phyloP scores from a whole-genome alignment of 2,888 invertebrate species.

The Netelia virgata region DNA sequence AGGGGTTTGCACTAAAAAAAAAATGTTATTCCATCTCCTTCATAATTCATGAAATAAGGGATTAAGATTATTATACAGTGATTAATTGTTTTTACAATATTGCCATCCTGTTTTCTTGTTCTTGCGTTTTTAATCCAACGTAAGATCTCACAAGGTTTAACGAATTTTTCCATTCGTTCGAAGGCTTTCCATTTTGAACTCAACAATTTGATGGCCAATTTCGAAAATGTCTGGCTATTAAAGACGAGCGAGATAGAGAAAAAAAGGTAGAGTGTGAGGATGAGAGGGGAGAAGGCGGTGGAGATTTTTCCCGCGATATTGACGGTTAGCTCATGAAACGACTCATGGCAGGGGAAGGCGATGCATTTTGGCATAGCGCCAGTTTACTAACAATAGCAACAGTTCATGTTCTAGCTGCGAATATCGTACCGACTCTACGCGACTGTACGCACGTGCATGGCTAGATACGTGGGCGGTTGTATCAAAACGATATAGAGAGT shows the following conservation, averaged over 20 bases:
- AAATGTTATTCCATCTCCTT: too few relatives aligned
- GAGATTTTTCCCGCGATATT: slow-evolving; percentile 16
- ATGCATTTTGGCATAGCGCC: slow-evolving; percentile 50
- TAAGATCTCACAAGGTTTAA: too few relatives aligned
- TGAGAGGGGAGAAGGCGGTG: not conserved
- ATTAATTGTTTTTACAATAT: too few relatives aligned
- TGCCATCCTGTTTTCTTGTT: too few relatives aligned
- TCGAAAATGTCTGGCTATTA: not conserved
- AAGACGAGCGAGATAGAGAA: not conserved
- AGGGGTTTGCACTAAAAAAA: too few relatives aligned
- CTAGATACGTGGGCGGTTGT: slow-evolving; percentile 19
- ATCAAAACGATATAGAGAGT: slow-evolving; percentile 20
- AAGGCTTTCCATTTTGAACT: too few relatives aligned
- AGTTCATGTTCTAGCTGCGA: slow-evolving; percentile 33
- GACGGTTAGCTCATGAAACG: slow-evolving; percentile 45
- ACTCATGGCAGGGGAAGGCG: slow-evolving; percentile 15
- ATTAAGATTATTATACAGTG: not conserved
- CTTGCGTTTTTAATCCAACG: too few relatives aligned
- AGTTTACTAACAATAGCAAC: slow-evolving; percentile 42
- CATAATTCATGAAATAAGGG: too few relatives aligned
- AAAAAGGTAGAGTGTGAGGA: not conserved
- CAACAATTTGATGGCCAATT: too few relatives aligned
- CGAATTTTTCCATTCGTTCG: too few relatives aligned
- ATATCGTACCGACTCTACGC: slow-evolving; percentile 6
- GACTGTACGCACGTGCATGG: slow-evolving; percentile 1